Percentiles rank a stretch among this genome's conserved stretches.
phyloP scores from a whole-genome alignment of 37 sponge, comb jelly and placozoan species.

The Chondrilla cf. caribensis region DNA sequence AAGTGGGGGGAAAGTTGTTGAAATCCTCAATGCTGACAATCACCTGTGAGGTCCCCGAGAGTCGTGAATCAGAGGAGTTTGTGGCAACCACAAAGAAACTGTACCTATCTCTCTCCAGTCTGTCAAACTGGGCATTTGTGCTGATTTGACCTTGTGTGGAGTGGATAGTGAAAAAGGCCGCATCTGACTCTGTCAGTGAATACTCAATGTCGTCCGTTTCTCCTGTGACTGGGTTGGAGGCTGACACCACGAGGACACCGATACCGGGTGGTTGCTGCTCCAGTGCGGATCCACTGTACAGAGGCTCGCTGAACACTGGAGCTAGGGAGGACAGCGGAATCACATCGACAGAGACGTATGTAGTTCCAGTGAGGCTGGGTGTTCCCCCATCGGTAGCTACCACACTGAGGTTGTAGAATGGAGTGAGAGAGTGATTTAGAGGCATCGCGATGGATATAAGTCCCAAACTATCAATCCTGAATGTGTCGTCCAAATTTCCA shows the following conservation, averaged over 20 bases:
- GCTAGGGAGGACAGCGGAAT: conserved; percentile 8
- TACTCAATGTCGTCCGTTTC: conserved; percentile 22
- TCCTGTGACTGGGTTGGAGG: conserved; percentile 46
- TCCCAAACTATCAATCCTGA: conserved; percentile 41
- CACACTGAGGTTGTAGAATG: conserved; percentile 42
- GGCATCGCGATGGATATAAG: conserved; percentile 1
- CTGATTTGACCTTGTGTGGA: conserved; percentile 32
- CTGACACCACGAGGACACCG: conserved; percentile 34
- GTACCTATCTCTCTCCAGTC: conserved; percentile 36
- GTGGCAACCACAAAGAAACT: conserved; percentile 44
- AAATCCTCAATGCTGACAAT: conserved; percentile 36
- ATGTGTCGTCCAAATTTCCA: conserved; percentile 7
- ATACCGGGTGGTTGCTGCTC: conserved; percentile 14
- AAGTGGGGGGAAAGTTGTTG: conserved; percentile 54
- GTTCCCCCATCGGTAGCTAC: conserved; percentile 59
- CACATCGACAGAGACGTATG: conserved; percentile 22
- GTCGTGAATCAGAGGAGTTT: conserved; percentile 16
- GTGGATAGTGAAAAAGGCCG: conserved; percentile 23
- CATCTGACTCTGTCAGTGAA: background rate
- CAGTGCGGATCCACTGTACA: conserved; percentile 19
- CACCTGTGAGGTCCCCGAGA: conserved; percentile 36
- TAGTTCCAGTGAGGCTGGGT: conserved; percentile 39
- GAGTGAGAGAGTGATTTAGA: conserved; percentile 14
- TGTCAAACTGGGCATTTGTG: conserved; percentile 27
- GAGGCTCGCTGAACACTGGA: conserved; percentile 29